These are phyloP conservation scores for Girardia tigrina DNA, from an alignment of 2,888 invertebrate species.

Conservation along the genomic window DNA sequence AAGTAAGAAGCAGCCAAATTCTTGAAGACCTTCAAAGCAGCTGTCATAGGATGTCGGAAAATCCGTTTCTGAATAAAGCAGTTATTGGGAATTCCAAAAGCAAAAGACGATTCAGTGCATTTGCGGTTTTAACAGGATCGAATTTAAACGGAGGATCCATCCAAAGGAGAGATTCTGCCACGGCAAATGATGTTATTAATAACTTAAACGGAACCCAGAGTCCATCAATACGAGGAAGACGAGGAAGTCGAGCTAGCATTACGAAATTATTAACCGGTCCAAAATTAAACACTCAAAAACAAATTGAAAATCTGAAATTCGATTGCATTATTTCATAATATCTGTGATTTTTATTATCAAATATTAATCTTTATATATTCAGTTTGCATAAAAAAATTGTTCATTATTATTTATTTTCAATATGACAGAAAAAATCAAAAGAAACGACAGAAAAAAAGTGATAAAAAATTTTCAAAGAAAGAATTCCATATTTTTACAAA, in stretches of 20 bases:
- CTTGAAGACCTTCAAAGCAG: slow-evolving; percentile 12
- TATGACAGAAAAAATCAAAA: neutral
- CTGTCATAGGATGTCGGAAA: neutral
- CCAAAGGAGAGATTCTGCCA: neutral
- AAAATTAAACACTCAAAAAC: neutral
- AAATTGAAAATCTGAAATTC: neutral
- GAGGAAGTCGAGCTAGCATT: slow-evolving; percentile 28
- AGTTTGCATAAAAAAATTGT: slow-evolving; percentile 1
- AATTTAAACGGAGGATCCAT: neutral
- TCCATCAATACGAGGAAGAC: neutral
- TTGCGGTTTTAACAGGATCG: slow-evolving; percentile 26
- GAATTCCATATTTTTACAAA: neutral
- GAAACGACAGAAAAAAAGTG: neutral
- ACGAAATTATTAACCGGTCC: neutral
- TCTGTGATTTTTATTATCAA: neutral
- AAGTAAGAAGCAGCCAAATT: slow-evolving; percentile 14
- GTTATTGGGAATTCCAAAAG: neutral
- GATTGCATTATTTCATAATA: slow-evolving; percentile 31
- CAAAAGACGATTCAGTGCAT: slow-evolving; percentile 28
- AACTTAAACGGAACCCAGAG: neutral
- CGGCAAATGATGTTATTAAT: slow-evolving; percentile 10
- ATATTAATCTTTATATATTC: neutral
- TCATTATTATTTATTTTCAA: slow-evolving; percentile 13
- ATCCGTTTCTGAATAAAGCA: neutral
- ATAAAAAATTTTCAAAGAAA: neutral